These are phyloP conservation scores for Phyto melanocephala DNA, from an alignment of 2,888 invertebrate genomes.

Conservation along the genomic window DNA sequence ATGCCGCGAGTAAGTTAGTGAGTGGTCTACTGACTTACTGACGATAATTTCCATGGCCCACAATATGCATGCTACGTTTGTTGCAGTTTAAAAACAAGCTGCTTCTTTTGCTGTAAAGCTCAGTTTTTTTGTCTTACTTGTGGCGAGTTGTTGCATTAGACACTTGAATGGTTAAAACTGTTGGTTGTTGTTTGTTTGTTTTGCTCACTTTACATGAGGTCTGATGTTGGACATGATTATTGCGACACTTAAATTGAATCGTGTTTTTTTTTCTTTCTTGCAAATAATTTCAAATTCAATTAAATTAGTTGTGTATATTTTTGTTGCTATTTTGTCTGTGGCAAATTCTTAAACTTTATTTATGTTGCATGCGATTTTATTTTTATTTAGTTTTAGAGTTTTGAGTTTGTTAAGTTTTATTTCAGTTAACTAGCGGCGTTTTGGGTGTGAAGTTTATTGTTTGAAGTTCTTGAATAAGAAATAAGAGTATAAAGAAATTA, in stretches of 20 bases:
- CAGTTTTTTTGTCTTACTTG: background rate
- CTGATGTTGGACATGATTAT: slow-evolving; percentile 42
- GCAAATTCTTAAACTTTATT: slow-evolving; percentile 37
- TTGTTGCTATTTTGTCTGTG: background rate
- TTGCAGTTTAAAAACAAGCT: background rate
- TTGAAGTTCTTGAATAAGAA: slow-evolving; percentile 24
- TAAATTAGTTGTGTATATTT: background rate
- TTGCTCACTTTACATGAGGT: background rate
- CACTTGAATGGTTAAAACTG: background rate
- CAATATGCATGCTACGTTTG: slow-evolving; percentile 12
- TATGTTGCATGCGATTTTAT: background rate
- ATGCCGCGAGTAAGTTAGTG: background rate
- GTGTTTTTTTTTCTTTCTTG: slow-evolving; percentile 13
- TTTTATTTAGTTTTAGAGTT: slow-evolving; percentile 8
- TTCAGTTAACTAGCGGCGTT: slow-evolving; percentile 58
- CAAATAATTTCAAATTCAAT: background rate
- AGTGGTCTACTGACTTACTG: slow-evolving; percentile 53
- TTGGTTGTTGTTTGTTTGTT: background rate
- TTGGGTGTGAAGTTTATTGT: slow-evolving; percentile 46
- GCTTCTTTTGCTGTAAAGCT: background rate
- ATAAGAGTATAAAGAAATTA: background rate
- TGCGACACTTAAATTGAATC: slow-evolving; percentile 59
- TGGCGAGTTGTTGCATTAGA: background rate
- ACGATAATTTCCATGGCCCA: slow-evolving; percentile 5
- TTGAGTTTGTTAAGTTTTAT: background rate